Conservation (phyloP, 2,797 vertebrate species). For the Geotrypetes seraphini region DNA sequence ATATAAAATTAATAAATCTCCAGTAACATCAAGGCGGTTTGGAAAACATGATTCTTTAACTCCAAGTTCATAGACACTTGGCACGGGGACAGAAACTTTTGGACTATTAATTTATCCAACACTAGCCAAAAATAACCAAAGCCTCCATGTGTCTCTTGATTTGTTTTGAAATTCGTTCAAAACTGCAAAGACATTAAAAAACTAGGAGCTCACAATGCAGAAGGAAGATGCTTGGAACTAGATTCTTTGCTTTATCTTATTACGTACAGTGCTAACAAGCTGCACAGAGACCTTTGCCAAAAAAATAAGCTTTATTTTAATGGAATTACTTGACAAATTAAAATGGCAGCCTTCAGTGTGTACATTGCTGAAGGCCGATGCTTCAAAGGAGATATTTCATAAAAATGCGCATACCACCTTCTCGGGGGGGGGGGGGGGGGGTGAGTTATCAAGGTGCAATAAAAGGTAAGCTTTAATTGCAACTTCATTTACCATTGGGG, state of each 20-base stretch:
- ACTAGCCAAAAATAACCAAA: conserved; percentile 56
- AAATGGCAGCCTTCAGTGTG: too few relatives aligned
- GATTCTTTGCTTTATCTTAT: conserved; percentile 43
- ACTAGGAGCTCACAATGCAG: conserved; percentile 40
- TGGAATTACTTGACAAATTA: too few relatives aligned
- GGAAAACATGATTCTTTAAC: conserved; percentile 46
- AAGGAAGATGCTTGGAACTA: conserved; percentile 45
- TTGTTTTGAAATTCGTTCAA: conserved; percentile 67
- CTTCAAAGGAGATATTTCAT: too few relatives aligned
- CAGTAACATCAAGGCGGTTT: conserved; percentile 53
- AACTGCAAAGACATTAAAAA: conserved; percentile 51
- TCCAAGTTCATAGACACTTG: conserved; percentile 51
- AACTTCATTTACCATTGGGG: too few relatives aligned
- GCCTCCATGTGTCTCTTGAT: conserved; percentile 62
- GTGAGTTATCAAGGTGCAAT: too few relatives aligned
- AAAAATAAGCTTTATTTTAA: conserved; percentile 2
- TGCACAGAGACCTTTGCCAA: conserved; percentile 11
- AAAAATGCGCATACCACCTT: too few relatives aligned
- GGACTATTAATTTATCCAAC: conserved; percentile 54
- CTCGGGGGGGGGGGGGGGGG: too few relatives aligned
- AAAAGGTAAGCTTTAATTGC: too few relatives aligned
- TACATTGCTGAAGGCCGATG: too few relatives aligned
- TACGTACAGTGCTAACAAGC: conserved; percentile 31
- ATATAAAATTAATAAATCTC: conserved; percentile 49
- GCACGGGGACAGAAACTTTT: conserved; percentile 53